Conservation (phyloP, 1,140 invertebrate species). For the Drosophila bifasciata region DNA sequence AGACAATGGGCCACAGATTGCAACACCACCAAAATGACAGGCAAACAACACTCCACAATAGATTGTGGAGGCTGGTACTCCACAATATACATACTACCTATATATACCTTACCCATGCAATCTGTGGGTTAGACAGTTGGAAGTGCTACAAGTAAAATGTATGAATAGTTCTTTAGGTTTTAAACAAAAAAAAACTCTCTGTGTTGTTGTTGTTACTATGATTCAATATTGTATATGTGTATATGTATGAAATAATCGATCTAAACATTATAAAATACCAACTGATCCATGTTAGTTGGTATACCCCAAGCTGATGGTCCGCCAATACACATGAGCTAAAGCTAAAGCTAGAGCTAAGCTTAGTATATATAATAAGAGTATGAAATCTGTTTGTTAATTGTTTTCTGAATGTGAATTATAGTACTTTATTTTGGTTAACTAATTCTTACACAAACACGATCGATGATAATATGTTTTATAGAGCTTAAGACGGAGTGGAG, state of each 20-base stretch:
- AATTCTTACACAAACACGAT: conserved; percentile 49
- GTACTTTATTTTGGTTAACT: conserved; percentile 71
- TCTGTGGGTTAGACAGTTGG: conserved; percentile 22
- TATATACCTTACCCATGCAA: conserved; percentile 20
- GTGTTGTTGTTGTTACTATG: conserved; percentile 70
- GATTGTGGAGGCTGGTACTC: conserved; percentile 75
- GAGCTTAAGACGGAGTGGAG: conserved; percentile 23
- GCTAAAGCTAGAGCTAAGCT: conserved; percentile 29
- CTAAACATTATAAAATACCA: conserved; percentile 42
- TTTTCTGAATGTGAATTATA: conserved; percentile 70
- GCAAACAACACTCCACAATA: conserved; percentile 27
- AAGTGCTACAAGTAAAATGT: conserved; percentile 25
- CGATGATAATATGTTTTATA: conserved; percentile 52
- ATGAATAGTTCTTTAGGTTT: conserved; percentile 57
- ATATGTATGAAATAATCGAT: conserved; percentile 45
- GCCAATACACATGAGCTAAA: conserved; percentile 13
- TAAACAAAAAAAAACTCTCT: conserved; percentile 72
- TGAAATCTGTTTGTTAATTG: conserved; percentile 71
- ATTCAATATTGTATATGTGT: conserved; percentile 59
- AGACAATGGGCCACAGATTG: conserved; percentile 28
- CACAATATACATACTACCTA: conserved; percentile 22
- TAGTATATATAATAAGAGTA: conserved; percentile 37
- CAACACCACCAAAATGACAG: conserved; percentile 44
- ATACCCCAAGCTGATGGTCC: conserved; percentile 47
- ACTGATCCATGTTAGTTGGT: conserved; percentile 49